Evolutionary conservation across 2,797 vertebrate species (phyloP).

Genomic region (Salarias fasciatus): DNA sequence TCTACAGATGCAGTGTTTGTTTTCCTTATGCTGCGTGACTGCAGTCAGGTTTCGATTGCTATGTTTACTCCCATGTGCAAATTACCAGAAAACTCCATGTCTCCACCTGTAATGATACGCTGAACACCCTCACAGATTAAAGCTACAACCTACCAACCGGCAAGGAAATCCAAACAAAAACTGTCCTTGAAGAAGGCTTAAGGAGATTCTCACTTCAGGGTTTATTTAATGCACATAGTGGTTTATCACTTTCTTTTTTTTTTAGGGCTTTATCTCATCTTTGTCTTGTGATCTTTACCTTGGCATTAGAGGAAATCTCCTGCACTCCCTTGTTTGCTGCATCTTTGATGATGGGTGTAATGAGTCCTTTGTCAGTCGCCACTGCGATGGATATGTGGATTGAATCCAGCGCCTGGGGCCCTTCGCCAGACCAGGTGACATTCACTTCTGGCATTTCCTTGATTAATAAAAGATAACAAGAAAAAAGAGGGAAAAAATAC

Average conservation of each 20-base stretch:
- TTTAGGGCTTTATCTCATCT: too few relatives aligned
- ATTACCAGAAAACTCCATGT: background rate
- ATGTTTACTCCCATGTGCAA: conserved; percentile 1
- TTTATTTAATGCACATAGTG: too few relatives aligned
- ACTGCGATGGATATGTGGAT: conserved; percentile 95
- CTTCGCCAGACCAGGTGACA: conserved; percentile 89
- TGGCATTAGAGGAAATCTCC: conserved; percentile 91
- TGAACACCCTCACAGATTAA: background rate
- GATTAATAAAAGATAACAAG: background rate
- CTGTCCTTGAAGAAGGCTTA: background rate
- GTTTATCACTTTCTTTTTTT: too few relatives aligned
- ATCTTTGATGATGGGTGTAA: conserved; percentile 93
- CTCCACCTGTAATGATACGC: conserved; percentile 2
- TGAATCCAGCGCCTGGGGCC: conserved; percentile 85
- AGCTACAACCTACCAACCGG: background rate
- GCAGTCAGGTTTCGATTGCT: background rate
- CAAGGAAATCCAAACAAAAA: conserved; percentile 4
- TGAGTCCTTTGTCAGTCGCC: conserved; percentile 92
- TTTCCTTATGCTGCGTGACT: conserved; percentile 4
- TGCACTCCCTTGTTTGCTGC: conserved; percentile 90
- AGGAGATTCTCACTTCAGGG: background rate
- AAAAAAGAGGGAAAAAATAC: conserved; percentile 20
- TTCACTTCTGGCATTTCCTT: conserved; percentile 97
- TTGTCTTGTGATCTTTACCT: conserved; percentile 76
- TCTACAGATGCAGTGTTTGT: conserved; percentile 9